These are phyloP conservation scores for Alethe castanea DNA, from an alignment of 2,113 vertebrate genomes.

Conservation along the genomic window DNA sequence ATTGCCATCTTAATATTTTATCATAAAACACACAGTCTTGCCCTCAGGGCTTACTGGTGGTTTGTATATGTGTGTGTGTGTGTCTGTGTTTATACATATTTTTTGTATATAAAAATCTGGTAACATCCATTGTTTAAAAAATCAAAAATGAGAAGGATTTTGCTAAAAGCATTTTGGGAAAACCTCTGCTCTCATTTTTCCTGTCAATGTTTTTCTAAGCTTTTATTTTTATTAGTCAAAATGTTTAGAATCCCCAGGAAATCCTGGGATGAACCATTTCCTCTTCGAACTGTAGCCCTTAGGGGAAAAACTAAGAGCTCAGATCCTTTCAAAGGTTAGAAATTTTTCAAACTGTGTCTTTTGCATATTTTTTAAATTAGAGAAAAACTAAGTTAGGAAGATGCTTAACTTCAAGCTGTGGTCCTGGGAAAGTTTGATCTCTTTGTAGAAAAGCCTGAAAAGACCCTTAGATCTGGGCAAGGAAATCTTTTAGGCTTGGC, in stretches of 20 bases:
- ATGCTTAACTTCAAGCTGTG: slow-evolving; percentile 5
- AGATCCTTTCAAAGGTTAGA: slow-evolving; percentile 49
- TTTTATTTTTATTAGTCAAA: slow-evolving; percentile 70
- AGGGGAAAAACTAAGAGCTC: slow-evolving; percentile 30
- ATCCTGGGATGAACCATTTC: slow-evolving; percentile 69
- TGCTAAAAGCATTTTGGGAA: slow-evolving; percentile 37
- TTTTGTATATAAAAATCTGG: slow-evolving; percentile 9
- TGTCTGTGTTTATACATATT: not conserved
- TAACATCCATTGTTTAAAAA: slow-evolving; percentile 14
- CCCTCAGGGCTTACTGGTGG: not conserved
- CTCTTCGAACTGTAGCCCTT: slow-evolving; percentile 35
- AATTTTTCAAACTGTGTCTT: slow-evolving; percentile 46
- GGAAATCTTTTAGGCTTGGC: slow-evolving; percentile 31
- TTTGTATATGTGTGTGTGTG: not conserved
- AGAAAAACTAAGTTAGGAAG: slow-evolving; percentile 13
- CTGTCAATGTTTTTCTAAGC: slow-evolving; percentile 59
- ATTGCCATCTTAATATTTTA: not conserved
- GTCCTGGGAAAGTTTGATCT: not conserved
- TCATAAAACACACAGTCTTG: not conserved
- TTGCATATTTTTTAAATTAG: slow-evolving; percentile 66
- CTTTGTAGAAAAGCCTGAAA: slow-evolving; percentile 35
- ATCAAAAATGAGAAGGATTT: slow-evolving; percentile 36
- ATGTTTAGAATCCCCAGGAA: slow-evolving; percentile 71
- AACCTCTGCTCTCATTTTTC: slow-evolving; percentile 42
- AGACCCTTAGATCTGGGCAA: not conserved